These are phyloP conservation scores for Chelonia mydas DNA, from an alignment of 2,797 vertebrate species.

Conservation along the genomic window DNA sequence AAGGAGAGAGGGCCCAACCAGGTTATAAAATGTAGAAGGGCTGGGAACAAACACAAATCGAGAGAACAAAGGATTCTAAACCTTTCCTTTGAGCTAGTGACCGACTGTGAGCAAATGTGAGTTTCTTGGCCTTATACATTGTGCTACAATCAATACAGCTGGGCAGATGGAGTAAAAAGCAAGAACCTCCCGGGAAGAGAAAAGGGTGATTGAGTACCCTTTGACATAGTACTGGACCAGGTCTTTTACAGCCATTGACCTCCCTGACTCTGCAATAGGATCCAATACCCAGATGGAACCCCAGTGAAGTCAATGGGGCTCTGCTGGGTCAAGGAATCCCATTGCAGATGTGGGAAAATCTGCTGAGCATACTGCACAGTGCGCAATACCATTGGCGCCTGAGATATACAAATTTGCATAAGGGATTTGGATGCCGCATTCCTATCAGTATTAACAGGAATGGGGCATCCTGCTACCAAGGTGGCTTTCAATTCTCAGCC, in stretches of 20 bases:
- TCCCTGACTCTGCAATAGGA: not conserved
- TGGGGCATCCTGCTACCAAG: not conserved
- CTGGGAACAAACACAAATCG: not conserved
- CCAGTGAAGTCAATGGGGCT: not conserved
- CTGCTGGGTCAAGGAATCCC: not conserved
- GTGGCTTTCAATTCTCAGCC: not conserved
- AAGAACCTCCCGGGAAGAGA: not conserved
- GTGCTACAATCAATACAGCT: not conserved
- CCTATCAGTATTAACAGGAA: not conserved
- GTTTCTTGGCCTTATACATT: not conserved
- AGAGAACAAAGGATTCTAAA: not conserved
- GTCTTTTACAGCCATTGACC: not conserved
- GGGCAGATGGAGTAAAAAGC: not conserved
- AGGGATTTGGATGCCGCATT: not conserved
- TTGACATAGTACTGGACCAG: not conserved
- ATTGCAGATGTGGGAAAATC: not conserved
- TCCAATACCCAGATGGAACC: not conserved
- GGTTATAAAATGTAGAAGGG: not conserved
- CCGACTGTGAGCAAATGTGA: not conserved
- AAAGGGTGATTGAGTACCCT: not conserved
- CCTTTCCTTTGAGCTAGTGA: not conserved
- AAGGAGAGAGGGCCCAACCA: not conserved
- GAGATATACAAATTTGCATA: not conserved
- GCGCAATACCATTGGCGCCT: rapidly evolving
- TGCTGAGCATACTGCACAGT: not conserved